phyloP scores from a whole-genome alignment of 2,113 vertebrate genomes.

The Marmota monax region DNA sequence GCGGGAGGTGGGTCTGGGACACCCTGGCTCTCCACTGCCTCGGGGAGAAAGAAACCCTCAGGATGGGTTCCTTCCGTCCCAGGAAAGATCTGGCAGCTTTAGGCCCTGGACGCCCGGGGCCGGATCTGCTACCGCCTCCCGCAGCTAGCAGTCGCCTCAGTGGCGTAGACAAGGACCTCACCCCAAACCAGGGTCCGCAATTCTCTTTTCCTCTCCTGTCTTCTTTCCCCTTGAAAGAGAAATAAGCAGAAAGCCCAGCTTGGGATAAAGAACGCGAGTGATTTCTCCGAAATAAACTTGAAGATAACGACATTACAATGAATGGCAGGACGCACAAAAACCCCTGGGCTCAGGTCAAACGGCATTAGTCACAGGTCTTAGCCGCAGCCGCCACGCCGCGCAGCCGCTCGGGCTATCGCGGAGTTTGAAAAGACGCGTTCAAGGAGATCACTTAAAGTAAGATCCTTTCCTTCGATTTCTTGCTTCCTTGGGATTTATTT shows the following conservation, averaged over 20 bases:
- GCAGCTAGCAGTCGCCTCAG: fast-evolving
- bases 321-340: conserved; percentile 90
- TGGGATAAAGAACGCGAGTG: conserved; percentile 78
- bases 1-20: neutral
- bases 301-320: conserved; percentile 91
- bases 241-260: neutral
- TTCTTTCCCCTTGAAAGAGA: conserved; percentile 10
- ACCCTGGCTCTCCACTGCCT: neutral
- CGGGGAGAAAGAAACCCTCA: neutral
- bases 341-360: conserved; percentile 89
- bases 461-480: conserved; percentile 88
- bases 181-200: neutral
- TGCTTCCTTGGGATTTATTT: conserved; percentile 84
- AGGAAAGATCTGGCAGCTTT: neutral
- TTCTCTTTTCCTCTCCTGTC: neutral
- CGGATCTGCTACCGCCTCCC: neutral
- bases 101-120: fast-evolving
- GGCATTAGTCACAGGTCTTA: conserved; percentile 95
- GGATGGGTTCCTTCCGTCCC: neutral
- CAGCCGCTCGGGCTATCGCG: conserved; percentile 79
- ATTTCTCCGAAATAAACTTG: conserved; percentile 89
- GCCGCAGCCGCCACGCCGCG: conserved; percentile 82
- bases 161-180: neutral
- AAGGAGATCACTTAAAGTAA: conserved; percentile 87
- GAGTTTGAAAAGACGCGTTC: conserved; percentile 88